Base-by-base conservation (phyloP, 2,797 vertebrate genomes). In the Lindbergichthys nudifrons region DNA sequence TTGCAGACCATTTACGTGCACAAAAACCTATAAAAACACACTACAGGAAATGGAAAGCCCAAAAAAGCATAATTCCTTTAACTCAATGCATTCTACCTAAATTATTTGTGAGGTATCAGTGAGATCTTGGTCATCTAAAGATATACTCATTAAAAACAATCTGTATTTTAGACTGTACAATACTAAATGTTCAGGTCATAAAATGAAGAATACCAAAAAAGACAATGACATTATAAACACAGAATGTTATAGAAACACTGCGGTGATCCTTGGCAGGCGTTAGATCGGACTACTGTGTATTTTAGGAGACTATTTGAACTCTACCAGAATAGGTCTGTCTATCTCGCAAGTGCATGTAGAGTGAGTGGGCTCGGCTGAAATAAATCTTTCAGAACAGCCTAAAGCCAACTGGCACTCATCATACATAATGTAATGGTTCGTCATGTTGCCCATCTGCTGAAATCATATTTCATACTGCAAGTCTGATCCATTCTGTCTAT, bases 341-440 rank as follows among this genome's bases (percentile, higher is more conserved):
- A 77, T 87, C 80, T 80, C 66, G 43, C 68, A 60, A 82, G 61
- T 80, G 81, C 89, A 85, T 71, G 84, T 69, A 82, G 77, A 87
- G 73, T 87, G 88, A 90, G 89, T 85, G 89, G 87, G 91, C 75
- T 71, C 70, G 82, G 83, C 81, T 83, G 73, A 83, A 91, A 92
- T 92, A 81, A 90, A 92, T 92, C 71, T 92, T 93, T 93, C 63
- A 92, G 83, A 81, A 77, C 72, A 64, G 87, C 90, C 90, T 90
- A 73, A 89, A 92, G 91, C 88, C 75, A 90, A 84, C 85, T 85
- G 87, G 85, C 90, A 83, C 86, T 86, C 78, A 72, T 83, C 84
- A 90, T 92, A 83, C 88, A 91, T 84, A 90, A 92, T 92, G 88
- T 70, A 92, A 81, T 71, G 81, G 76, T 87, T 91, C 87, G 86